phyloP scores from a whole-genome alignment of 2,797 vertebrate species.

The Leucoraja ocellata region DNA sequence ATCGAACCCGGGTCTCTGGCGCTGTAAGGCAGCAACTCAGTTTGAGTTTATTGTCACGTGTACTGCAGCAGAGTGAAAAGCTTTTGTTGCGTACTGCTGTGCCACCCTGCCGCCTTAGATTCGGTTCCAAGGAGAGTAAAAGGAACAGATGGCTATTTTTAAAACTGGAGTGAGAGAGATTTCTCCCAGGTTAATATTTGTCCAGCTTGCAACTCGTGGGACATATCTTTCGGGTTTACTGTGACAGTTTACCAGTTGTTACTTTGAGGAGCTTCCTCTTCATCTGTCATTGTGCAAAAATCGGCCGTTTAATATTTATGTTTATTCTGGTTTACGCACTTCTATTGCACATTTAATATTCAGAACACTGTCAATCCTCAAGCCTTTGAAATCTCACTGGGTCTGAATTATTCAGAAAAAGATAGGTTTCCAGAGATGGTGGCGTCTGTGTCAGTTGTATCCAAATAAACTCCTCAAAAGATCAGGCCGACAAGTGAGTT shows the following conservation, averaged over 20 bases:
- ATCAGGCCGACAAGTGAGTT: not conserved
- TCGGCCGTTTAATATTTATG: conserved; percentile 22
- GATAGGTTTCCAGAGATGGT: not conserved
- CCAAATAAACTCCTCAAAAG: conserved; percentile 20
- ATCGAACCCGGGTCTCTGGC: too few species aligned
- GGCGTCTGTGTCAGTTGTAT: not conserved
- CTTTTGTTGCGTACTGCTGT: too few species aligned
- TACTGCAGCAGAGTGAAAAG: too few species aligned
- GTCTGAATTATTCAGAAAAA: conserved; percentile 36
- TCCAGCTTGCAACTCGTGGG: not conserved
- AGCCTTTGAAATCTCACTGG: conserved; percentile 25
- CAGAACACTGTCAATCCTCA: conserved; percentile 20
- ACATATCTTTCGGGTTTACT: not conserved
- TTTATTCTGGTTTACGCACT: conserved; percentile 27
- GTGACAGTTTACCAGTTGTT: not conserved
- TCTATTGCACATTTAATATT: conserved; percentile 16
- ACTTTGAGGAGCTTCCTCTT: conserved; percentile 13
- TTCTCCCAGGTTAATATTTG: not conserved
- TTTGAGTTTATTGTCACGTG: too few species aligned
- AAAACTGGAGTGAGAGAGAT: not conserved
- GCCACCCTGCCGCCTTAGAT: too few species aligned
- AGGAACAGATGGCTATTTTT: not conserved
- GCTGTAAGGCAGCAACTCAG: too few species aligned
- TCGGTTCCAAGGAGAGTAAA: not conserved
- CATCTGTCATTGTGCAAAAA: conserved; percentile 19